Evolutionary conservation across 92 coral and sea anemone genomes (phyloP).

Genomic region (Muricea muricata): DNA sequence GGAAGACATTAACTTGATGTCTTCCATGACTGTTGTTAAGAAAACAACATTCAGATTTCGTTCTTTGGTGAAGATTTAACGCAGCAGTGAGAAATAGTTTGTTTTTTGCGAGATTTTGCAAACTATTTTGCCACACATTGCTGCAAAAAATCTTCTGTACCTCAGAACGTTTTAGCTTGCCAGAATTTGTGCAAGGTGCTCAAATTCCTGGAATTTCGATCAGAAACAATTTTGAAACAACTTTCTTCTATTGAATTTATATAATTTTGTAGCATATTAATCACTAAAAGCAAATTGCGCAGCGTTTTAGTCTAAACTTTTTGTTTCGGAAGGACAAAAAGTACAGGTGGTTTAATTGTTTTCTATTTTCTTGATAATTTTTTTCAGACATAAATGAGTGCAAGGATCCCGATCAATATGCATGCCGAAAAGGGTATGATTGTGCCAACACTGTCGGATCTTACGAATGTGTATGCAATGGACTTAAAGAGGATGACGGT

Average conservation of each 20-base stretch:
- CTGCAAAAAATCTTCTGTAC: neutral
- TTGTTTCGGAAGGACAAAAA: no score
- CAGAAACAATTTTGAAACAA: no score
- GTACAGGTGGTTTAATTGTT: no score
- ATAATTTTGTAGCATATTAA: no score
- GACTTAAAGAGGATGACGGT: neutral
- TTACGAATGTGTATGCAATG: neutral
- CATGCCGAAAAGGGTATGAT: neutral
- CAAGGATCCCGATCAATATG: neutral
- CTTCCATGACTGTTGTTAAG: neutral
- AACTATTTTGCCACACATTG: neutral
- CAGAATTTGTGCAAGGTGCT: neutral
- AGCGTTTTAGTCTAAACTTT: no score
- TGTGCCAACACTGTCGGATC: neutral
- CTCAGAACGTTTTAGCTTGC: neutral
- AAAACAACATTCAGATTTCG: neutral
- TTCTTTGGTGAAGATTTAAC: neutral
- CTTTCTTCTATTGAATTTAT: no score
- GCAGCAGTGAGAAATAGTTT: conserved; percentile 6
- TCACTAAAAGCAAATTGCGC: no score
- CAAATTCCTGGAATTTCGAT: neutral
- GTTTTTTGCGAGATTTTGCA: conserved; percentile 25
- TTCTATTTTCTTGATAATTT: neutral
- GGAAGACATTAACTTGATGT: neutral
- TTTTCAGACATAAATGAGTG: neutral